Conservation (phyloP, 2,113 vertebrate species). For the Saccopteryx bilineata region DNA sequence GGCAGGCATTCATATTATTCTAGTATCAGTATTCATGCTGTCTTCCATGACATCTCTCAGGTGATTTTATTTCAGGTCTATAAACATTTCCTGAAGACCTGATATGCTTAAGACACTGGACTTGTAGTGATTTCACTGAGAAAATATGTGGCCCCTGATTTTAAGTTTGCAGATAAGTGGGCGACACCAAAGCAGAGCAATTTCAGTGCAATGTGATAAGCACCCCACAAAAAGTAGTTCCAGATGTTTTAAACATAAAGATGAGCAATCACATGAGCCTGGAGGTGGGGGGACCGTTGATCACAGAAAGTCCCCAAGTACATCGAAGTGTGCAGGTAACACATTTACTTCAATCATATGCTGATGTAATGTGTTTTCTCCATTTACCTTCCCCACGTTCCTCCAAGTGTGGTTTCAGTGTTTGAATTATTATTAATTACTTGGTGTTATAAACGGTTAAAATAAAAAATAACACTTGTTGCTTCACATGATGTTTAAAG, state of each 20-base stretch:
- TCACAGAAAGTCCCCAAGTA: background rate
- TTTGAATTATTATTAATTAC: background rate
- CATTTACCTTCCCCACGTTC: rapidly evolving
- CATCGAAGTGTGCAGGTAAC: rapidly evolving
- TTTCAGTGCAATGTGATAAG: background rate
- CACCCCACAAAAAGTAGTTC: background rate
- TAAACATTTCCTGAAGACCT: background rate
- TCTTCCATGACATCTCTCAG: background rate
- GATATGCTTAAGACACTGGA: background rate
- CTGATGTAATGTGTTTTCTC: background rate
- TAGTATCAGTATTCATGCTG: background rate
- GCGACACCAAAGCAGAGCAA: background rate
- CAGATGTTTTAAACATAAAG: background rate
- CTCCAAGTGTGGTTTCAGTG: background rate
- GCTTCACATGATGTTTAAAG: background rate
- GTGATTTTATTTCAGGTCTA: background rate
- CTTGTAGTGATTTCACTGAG: background rate
- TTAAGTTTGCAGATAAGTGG: background rate
- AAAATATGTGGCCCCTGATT: background rate
- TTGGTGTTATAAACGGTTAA: background rate
- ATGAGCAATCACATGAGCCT: background rate
- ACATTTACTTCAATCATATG: background rate
- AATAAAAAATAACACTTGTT: background rate
- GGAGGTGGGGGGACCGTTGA: rapidly evolving
- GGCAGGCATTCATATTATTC: background rate